These are phyloP conservation scores for Uria lomvia DNA, from an alignment of 2,113 vertebrate species.

Conservation along the genomic window DNA sequence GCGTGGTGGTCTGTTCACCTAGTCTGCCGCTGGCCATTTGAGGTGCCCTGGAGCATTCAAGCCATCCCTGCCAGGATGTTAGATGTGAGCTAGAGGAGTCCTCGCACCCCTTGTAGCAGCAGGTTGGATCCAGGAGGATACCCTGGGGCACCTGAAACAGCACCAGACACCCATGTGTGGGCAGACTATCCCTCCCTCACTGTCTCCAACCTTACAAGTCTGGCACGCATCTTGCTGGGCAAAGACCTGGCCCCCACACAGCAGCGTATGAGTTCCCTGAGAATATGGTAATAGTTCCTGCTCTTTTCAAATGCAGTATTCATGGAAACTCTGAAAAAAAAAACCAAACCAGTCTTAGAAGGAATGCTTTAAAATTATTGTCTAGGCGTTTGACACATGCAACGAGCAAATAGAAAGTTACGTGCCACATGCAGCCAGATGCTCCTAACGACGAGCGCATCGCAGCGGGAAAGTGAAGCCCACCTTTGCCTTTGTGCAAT, in stretches of 20 bases:
- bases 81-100: not conserved
- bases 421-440: not conserved
- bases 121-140: not conserved
- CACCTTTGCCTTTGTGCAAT: not conserved
- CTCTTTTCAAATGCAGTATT: not conserved
- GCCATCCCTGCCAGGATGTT: not conserved
- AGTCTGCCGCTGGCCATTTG: not conserved
- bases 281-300: not conserved
- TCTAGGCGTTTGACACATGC: not conserved
- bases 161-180: fast-evolving
- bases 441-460: fast-evolving
- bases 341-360: not conserved
- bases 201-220: not conserved
- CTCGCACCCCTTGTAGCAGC: not conserved
- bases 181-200: not conserved
- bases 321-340: not conserved
- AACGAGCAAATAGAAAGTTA: not conserved
- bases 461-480: not conserved
- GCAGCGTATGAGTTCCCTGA: not conserved
- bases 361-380: not conserved
- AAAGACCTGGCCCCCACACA: not conserved
- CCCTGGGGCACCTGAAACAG: not conserved
- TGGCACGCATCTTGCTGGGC: not conserved
- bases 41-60: not conserved
- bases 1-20: not conserved